Conservation (phyloP, 2,888 invertebrate species). For the Aleiodes leptofemur region DNA sequence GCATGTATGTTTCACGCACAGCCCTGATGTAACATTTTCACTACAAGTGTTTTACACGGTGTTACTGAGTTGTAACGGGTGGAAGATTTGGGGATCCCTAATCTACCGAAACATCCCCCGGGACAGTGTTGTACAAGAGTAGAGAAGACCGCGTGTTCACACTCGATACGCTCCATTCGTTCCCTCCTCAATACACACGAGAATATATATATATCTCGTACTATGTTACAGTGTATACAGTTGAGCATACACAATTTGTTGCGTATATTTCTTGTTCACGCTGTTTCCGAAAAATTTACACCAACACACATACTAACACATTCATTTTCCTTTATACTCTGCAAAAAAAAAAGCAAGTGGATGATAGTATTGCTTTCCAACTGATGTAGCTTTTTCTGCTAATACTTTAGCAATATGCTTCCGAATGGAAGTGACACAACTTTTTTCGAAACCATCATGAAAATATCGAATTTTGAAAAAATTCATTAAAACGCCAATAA, state of each 20-base stretch:
- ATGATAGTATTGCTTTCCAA: too few relatives aligned
- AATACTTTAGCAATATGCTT: too few relatives aligned
- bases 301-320: background rate
- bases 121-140: constrained; percentile 58
- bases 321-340: background rate
- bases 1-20: background rate
- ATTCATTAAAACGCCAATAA: too few relatives aligned
- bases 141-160: constrained; percentile 40
- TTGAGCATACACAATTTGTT: constrained; percentile 30
- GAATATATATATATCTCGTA: constrained; percentile 15
- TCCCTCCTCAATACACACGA: constrained; percentile 43
- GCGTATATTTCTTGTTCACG: background rate
- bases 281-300: background rate
- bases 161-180: constrained; percentile 67
- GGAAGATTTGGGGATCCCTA: constrained; percentile 69
- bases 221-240: constrained; percentile 1
- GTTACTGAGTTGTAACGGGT: constrained; percentile 66
- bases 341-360: background rate
- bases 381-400: too few relatives aligned
- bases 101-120: constrained; percentile 74
- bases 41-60: constrained; percentile 75
- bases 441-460: too few relatives aligned
- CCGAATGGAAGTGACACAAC: too few relatives aligned
- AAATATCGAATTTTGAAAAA: too few relatives aligned
- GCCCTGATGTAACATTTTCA: constrained; percentile 50